These are phyloP conservation scores for Halesus radiatus DNA, from an alignment of 1,140 invertebrate species.

Conservation along the genomic window DNA sequence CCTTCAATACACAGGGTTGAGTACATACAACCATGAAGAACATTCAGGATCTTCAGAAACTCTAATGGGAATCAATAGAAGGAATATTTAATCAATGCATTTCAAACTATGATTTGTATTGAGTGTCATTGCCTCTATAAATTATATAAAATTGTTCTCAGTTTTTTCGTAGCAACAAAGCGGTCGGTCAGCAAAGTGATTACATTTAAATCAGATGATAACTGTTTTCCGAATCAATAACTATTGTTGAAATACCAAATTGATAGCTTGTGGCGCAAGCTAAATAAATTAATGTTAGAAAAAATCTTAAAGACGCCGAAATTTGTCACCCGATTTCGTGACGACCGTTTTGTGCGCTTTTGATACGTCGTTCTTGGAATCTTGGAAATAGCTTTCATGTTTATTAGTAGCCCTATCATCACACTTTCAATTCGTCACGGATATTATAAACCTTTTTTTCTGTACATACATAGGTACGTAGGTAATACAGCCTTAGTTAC, in stretches of 20 bases:
- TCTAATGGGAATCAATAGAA: too few relatives aligned
- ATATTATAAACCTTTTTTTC: too few relatives aligned
- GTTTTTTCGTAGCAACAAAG: slow-evolving; percentile 2
- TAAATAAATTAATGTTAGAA: slow-evolving; percentile 2
- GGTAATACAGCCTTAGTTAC: too few relatives aligned
- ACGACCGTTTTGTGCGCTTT: slow-evolving; percentile 20
- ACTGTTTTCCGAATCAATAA: slow-evolving; percentile 10
- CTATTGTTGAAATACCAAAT: slow-evolving; percentile 28
- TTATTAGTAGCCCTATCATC: too few relatives aligned
- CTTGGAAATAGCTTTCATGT: background rate
- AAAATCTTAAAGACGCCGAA: slow-evolving; percentile 28
- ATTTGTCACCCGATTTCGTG: slow-evolving; percentile 18
- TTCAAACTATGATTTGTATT: slow-evolving; percentile 17
- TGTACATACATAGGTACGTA: too few relatives aligned
- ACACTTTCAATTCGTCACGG: too few relatives aligned
- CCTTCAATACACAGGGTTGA: too few relatives aligned
- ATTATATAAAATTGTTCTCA: background rate
- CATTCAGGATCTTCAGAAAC: too few relatives aligned
- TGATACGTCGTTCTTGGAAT: slow-evolving; percentile 21
- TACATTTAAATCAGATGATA: slow-evolving; percentile 23
- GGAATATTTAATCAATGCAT: too few relatives aligned
- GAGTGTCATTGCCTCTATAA: slow-evolving; percentile 48
- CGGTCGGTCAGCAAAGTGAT: background rate
- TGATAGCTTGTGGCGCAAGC: slow-evolving; percentile 14
- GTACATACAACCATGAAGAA: too few relatives aligned